These are phyloP conservation scores for Drosophila rhopaloa DNA, from an alignment of 1,140 invertebrate genomes.

Conservation along the genomic window DNA sequence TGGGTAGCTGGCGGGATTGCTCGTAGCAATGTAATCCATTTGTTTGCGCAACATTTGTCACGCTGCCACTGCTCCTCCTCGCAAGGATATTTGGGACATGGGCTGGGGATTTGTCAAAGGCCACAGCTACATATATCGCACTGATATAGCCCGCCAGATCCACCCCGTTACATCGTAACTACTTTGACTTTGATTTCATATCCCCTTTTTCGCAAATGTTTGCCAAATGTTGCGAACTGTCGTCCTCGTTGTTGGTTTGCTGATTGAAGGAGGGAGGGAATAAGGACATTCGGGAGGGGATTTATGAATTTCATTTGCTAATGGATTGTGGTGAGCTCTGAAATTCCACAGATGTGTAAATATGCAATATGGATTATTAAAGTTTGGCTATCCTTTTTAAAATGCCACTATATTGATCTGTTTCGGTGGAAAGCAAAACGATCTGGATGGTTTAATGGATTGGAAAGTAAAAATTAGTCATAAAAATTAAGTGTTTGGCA, in stretches of 20 bases:
- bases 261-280: constrained; percentile 10
- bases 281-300: constrained; percentile 27
- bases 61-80: constrained; percentile 46
- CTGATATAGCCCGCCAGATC: constrained; percentile 39
- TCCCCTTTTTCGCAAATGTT: constrained; percentile 59
- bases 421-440: background rate
- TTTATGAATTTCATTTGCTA: constrained; percentile 83
- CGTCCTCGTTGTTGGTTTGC: constrained; percentile 19
- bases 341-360: constrained; percentile 75
- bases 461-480: constrained; percentile 19
- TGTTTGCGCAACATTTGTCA: constrained; percentile 83
- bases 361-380: constrained; percentile 65
- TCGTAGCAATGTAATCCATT: constrained; percentile 70
- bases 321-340: constrained; percentile 71
- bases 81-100: constrained; percentile 43
- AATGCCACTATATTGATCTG: background rate
- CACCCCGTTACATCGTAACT: constrained; percentile 63
- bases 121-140: constrained; percentile 15
- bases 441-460: constrained; percentile 25
- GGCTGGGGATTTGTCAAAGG: constrained; percentile 52
- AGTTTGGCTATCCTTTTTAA: constrained; percentile 33
- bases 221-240: constrained; percentile 75
- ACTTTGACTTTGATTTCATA: constrained; percentile 72
- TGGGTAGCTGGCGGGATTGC: constrained; percentile 29
- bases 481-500: background rate